A percentile compares a stretch with the other conserved stretches of the same genome.
These are phyloP conservation scores for Nannoperca australis DNA, from an alignment of 2,797 vertebrate genomes.

Conservation along the genomic window DNA sequence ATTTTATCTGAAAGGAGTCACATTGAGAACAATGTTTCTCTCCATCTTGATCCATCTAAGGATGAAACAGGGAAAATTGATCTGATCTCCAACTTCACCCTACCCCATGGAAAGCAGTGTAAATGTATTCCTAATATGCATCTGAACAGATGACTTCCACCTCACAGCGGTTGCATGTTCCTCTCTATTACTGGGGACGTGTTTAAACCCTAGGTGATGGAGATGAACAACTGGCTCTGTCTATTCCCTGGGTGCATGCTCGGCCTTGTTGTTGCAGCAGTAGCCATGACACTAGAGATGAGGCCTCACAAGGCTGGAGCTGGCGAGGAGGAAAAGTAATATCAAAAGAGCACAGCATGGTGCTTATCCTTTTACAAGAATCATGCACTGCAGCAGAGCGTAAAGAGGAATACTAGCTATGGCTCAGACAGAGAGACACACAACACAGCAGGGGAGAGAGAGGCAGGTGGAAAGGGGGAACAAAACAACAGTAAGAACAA, in stretches of 20 bases:
- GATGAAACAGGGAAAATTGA: conserved; percentile 45
- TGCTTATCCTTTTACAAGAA: conserved; percentile 81
- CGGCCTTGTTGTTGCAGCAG: conserved; percentile 72
- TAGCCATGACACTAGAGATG: conserved; percentile 73
- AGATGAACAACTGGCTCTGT: conserved; percentile 66
- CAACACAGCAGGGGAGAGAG: conserved; percentile 65
- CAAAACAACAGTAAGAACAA: conserved; percentile 66
- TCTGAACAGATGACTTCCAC: conserved; percentile 58
- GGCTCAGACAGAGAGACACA: conserved; percentile 66
- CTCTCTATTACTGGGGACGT: conserved; percentile 61
- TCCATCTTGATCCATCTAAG: conserved; percentile 43
- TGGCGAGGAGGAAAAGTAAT: conserved; percentile 79
- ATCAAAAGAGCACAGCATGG: conserved; percentile 80
- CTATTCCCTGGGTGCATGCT: conserved; percentile 69
- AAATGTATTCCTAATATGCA: conserved; percentile 69
- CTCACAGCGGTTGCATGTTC: conserved; percentile 57
- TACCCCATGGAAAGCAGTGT: conserved; percentile 35
- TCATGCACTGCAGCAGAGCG: conserved; percentile 73
- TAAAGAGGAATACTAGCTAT: conserved; percentile 68
- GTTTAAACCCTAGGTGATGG: conserved; percentile 73
- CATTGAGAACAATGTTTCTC: conserved; percentile 41
- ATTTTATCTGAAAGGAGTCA: conserved; percentile 47
- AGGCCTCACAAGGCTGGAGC: conserved; percentile 72
- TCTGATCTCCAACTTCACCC: conserved; percentile 38
- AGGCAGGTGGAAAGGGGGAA: conserved; percentile 67